A percentile compares a stretch with the other conserved stretches of the same genome.
Conservation (phyloP, 1,140 invertebrate species). For the Saxidomus purpurata region DNA sequence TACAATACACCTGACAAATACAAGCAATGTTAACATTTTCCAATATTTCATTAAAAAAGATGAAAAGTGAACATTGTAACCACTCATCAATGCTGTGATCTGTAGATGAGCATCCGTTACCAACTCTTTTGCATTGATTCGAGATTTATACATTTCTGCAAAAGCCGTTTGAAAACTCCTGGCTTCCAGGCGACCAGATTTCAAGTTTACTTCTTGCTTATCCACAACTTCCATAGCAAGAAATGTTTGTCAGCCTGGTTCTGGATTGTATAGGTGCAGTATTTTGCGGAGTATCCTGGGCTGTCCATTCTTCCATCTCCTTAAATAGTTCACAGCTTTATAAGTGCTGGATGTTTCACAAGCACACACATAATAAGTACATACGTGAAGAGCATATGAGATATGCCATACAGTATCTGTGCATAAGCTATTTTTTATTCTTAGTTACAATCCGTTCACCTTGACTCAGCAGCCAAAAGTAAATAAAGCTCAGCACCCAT, state of each 20-base stretch:
- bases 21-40: no score
- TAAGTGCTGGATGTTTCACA: neutral
- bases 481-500: neutral
- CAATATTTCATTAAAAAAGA: no score
- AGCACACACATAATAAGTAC: neutral
- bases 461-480: neutral
- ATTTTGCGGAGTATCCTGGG: neutral
- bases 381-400: no score
- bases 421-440: no score
- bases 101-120: slow-evolving; percentile 11
- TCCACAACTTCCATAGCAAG: neutral
- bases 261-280: slow-evolving; percentile 29
- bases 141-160: neutral
- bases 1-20: no score
- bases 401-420: no score
- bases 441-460: no score
- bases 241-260: slow-evolving; percentile 1
- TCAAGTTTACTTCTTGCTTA: neutral
- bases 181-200: neutral
- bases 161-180: neutral
- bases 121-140: neutral
- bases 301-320: slow-evolving; percentile 22
- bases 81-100: neutral
- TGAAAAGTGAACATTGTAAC: no score
- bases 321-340: neutral